phyloP scores from a whole-genome alignment of 2,113 vertebrate genomes.

The Suricata suricatta region DNA sequence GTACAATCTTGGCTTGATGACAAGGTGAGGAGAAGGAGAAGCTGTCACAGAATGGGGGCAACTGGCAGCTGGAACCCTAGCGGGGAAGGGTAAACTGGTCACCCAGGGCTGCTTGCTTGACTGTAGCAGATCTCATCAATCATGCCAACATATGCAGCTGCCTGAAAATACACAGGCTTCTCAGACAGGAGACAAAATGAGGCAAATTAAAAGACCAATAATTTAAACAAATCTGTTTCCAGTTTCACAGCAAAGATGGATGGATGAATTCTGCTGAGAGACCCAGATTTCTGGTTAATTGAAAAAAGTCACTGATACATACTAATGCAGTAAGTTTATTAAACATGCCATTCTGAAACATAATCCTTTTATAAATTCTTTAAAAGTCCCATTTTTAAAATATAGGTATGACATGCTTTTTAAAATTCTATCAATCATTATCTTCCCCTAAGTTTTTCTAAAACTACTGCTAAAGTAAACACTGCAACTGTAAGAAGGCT shows the following conservation, averaged over 20 bases:
- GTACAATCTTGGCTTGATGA: slow-evolving; percentile 85
- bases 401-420: neutral
- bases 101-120: slow-evolving; percentile 81
- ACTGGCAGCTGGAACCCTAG: slow-evolving; percentile 85
- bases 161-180: slow-evolving; percentile 76
- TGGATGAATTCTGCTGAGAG: slow-evolving; percentile 43
- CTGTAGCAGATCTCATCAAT: slow-evolving; percentile 80
- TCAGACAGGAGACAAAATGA: slow-evolving; percentile 57
- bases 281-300: slow-evolving; percentile 4
- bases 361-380: neutral
- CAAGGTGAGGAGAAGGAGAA: slow-evolving; percentile 89
- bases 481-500: neutral
- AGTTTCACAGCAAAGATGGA: slow-evolving; percentile 45
- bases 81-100: slow-evolving; percentile 85
- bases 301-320: slow-evolving; percentile 46
- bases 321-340: slow-evolving; percentile 3
- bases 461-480: neutral
- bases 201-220: slow-evolving; percentile 74
- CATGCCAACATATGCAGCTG: slow-evolving; percentile 78
- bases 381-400: neutral
- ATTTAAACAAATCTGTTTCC: slow-evolving; percentile 71
- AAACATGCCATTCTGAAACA: neutral
- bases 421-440: neutral
- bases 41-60: slow-evolving; percentile 83
- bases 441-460: neutral